These are phyloP conservation scores for Phoeniculus purpureus DNA, from an alignment of 2,797 vertebrate species.

Conservation along the genomic window DNA sequence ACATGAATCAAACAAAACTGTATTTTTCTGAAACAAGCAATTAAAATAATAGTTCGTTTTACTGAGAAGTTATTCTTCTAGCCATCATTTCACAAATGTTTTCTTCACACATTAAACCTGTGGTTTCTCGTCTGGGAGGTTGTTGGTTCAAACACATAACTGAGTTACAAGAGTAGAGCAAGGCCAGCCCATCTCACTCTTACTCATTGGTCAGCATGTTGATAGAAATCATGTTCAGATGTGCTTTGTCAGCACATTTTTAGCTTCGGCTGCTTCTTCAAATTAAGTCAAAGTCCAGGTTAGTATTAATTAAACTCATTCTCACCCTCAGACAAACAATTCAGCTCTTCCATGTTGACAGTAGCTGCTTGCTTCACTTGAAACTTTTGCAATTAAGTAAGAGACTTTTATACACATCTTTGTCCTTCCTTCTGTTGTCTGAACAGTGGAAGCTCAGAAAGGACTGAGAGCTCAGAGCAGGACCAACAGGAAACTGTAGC, in stretches of 20 bases:
- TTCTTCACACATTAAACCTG: background rate
- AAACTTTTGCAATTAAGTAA: background rate
- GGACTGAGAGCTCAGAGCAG: too few species aligned
- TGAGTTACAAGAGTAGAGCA: background rate
- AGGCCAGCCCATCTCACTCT: background rate
- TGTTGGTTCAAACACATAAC: background rate
- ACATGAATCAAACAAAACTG: background rate
- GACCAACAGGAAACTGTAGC: background rate
- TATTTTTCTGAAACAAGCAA: background rate
- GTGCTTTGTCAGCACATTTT: background rate
- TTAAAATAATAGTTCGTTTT: background rate
- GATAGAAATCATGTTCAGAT: background rate
- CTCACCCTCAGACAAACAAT: rapidly evolving
- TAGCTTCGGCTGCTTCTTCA: background rate
- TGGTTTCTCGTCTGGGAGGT: background rate
- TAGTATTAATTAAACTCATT: background rate
- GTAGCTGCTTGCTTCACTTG: background rate
- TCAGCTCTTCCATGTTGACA: background rate
- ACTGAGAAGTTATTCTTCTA: background rate
- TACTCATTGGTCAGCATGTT: background rate
- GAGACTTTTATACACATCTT: background rate
- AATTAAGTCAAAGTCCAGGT: background rate
- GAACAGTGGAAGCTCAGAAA: background rate
- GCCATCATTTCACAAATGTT: background rate
- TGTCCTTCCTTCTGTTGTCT: background rate